These are phyloP conservation scores for Eupithecia subfuscata DNA, from an alignment of 2,888 invertebrate species.

Conservation along the genomic window DNA sequence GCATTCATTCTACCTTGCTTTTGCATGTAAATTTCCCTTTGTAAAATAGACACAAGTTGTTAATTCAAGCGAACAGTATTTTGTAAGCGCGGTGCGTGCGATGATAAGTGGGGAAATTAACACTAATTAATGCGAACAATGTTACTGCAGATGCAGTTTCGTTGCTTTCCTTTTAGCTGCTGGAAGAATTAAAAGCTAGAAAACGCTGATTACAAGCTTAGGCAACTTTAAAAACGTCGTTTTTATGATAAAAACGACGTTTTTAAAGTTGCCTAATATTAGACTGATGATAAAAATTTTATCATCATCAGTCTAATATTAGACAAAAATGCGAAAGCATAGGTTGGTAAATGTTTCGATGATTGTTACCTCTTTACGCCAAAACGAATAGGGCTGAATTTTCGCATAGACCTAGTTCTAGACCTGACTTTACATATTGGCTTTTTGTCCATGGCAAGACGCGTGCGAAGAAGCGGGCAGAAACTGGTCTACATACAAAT, in stretches of 20 bases:
- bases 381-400: not conserved
- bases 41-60: not conserved
- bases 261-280: too few relatives aligned
- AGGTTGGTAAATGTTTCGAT: not conserved
- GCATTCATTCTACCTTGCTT: not conserved
- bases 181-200: conserved; percentile 6
- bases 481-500: not conserved
- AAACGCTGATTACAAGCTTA: not conserved
- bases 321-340: not conserved
- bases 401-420: not conserved
- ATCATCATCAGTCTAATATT: not conserved
- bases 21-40: not conserved
- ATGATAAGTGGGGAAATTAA: conserved; percentile 51
- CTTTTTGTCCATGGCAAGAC: not conserved
- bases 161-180: conserved; percentile 27
- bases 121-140: conserved; percentile 48
- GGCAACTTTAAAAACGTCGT: not conserved
- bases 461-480: not conserved
- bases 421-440: not conserved
- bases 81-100: conserved; percentile 44
- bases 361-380: not conserved
- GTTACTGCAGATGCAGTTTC: conserved; percentile 42
- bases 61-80: conserved; percentile 33
- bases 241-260: not conserved
- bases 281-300: too few relatives aligned